Evolutionary conservation across 2,888 invertebrate species (phyloP), one percentile per base, ranked within the genome.

Genomic region (Rotaria macrura): DNA sequence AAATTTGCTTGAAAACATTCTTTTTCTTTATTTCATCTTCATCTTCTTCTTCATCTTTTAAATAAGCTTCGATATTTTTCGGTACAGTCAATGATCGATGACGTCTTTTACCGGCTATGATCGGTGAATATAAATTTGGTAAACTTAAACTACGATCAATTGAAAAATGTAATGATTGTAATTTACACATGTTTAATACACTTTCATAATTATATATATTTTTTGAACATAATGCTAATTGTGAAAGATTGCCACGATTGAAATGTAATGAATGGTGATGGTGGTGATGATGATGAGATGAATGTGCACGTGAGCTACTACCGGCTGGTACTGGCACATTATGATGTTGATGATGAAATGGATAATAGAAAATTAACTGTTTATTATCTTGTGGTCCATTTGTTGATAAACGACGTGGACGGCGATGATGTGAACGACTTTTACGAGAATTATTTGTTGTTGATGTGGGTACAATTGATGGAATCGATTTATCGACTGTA

Each of bases 31-130:
- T 38, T 38, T 43, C 49, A 25, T 34, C 34, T 72, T 85, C 55
- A 14, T 43, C 57, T 65, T 84, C 84, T 29, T 84, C 72, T 20
- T 84, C 84, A 47, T 84, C 84, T 54, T 84, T 54, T 84, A 49
- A 84, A 49, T 38, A 65, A 65, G 34, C 65, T 20, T 38, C 65
- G 2, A 65, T 38, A 34, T 38, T 65, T 25, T 20, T 38, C n/a
- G 43, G 43, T 3, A 43, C 43, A 12, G 79, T 25, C 20, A 79
- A 38, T 25, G 79, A 43, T 12, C 40, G 40, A 43, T 43, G 79
- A 43, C 43, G 79, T 79, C n/a, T 79, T 34, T 20, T 65, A 29
- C 34, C 34, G 2, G 65, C 29, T 34, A 29, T 14, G 2, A 34
- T 34, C 5, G 79, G 43, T 12, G 79, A 79, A 43, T 43, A 79